These are phyloP conservation scores for Microctenopoma steveboyesi DNA, from an alignment of 2,797 vertebrate genomes.

Conservation along the genomic window DNA sequence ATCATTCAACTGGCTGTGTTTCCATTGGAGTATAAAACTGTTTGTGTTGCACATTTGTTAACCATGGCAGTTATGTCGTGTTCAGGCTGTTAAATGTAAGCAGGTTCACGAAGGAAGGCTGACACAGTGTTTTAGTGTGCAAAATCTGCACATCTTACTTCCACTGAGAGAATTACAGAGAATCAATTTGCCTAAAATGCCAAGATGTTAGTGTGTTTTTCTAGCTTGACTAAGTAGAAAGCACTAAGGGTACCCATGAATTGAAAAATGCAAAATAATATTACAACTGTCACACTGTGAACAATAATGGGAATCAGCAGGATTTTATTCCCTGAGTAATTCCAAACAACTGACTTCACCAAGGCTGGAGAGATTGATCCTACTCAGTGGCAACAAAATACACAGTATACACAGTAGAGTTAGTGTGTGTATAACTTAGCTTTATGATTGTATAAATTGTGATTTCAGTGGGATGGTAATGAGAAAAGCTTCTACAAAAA, in stretches of 20 bases:
- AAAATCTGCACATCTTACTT: not conserved
- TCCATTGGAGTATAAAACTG: no score
- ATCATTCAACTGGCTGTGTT: not conserved
- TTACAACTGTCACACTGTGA: not conserved
- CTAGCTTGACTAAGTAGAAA: constrained; percentile 43
- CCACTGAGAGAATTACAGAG: not conserved
- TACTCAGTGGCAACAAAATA: not conserved
- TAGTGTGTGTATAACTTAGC: not conserved
- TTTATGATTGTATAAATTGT: not conserved
- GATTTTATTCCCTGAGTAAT: not conserved
- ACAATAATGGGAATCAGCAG: not conserved
- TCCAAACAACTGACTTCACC: not conserved
- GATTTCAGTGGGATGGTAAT: constrained; percentile 10
- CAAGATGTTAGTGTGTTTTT: constrained; percentile 50
- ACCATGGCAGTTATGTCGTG: constrained; percentile 4
- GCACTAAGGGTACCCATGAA: not conserved
- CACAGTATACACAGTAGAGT: not conserved
- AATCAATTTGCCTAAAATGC: not conserved
- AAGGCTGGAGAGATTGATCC: not conserved
- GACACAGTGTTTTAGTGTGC: constrained; percentile 9
- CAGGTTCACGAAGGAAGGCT: not conserved
- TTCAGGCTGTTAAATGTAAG: constrained; percentile 10
- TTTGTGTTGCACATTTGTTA: constrained; percentile 4
- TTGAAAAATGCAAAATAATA: not conserved
- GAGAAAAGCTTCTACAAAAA: not conserved